phyloP scores from a whole-genome alignment of 2,888 invertebrate species.

The Agonopterix subpropinquella region DNA sequence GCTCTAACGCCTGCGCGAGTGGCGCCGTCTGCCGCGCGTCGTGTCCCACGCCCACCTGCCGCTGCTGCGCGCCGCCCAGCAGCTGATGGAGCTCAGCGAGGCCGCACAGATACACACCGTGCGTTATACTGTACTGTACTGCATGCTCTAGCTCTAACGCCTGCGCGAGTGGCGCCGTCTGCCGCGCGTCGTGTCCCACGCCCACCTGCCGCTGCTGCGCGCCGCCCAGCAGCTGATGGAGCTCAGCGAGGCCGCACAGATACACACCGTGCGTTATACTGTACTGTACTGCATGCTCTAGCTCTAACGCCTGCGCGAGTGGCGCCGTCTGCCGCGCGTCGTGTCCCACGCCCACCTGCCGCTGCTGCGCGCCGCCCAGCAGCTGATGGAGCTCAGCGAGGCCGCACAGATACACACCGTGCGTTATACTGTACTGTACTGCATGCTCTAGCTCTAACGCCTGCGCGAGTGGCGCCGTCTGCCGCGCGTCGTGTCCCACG shows the following conservation, averaged over 20 bases:
- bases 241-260: slow-evolving; percentile 77
- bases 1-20: slow-evolving; percentile 91
- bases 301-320: slow-evolving; percentile 91
- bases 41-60: slow-evolving; percentile 96
- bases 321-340: slow-evolving; percentile 94
- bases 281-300: too few relatives aligned
- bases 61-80: slow-evolving; percentile 95
- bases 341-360: slow-evolving; percentile 96
- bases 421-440: slow-evolving; percentile 13
- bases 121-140: slow-evolving; percentile 13
- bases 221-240: slow-evolving; percentile 93
- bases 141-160: slow-evolving; percentile 38
- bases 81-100: slow-evolving; percentile 82
- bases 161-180: slow-evolving; percentile 97
- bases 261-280: slow-evolving; percentile 53
- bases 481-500: slow-evolving; percentile 94
- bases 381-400: slow-evolving; percentile 82
- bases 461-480: slow-evolving; percentile 97
- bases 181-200: slow-evolving; percentile 94
- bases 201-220: slow-evolving; percentile 94
- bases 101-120: slow-evolving; percentile 75
- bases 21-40: slow-evolving; percentile 94
- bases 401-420: slow-evolving; percentile 75
- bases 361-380: slow-evolving; percentile 95
- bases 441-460: slow-evolving; percentile 38